Base-by-base conservation (phyloP, 2,888 invertebrate species). In the Himalopsyche kuldschensis region DNA sequence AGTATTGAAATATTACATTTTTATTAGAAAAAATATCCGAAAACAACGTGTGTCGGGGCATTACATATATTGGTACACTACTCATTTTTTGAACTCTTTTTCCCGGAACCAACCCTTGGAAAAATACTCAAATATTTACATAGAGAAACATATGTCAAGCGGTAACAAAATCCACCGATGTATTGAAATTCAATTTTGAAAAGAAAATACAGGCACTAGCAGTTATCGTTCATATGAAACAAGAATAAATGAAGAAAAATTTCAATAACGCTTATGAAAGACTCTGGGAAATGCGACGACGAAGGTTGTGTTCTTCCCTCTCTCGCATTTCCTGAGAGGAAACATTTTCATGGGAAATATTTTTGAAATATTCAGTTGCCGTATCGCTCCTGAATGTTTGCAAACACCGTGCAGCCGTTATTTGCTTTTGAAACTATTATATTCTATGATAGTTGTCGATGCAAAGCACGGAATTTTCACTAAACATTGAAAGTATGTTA, bases 231-330 rank as follows among this genome's bases (percentile, higher is more conserved):
- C 75, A 69, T 80, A 75, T 80, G 75, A 79, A 82, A 82, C 79
- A 79, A 82, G 82, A 82, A 82, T 82, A 82, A 82, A 82, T 79
- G 63, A 75, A 79, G 82, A 75, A 82, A 82, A 82, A 82, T 82
- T 82, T 82, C 82, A 82, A 82, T 82, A 82, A 82, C 69, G 82
- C 82, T 20, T 20, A 55, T 20, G 20, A 55, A 55, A 20, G 79
- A 78, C 30, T 41, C 75, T 31, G 82, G 79, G 75, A 75, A 82
- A 63, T 77, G 82, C 78, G 82, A 79, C 63, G 80, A 47, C 24
- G 82, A 47, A n/a, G 79, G 55, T 24, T 20, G n/a, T 55, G 41
- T 55, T 20, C 20, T n/a, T 55, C 55, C 20, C 55, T n/a, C 20
- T 2, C 55, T 55, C 24, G 55, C 55, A 79, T 79, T 79, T 32